Base-by-base conservation (phyloP, 1,140 invertebrate species). In the Whitmania pigra region DNA sequence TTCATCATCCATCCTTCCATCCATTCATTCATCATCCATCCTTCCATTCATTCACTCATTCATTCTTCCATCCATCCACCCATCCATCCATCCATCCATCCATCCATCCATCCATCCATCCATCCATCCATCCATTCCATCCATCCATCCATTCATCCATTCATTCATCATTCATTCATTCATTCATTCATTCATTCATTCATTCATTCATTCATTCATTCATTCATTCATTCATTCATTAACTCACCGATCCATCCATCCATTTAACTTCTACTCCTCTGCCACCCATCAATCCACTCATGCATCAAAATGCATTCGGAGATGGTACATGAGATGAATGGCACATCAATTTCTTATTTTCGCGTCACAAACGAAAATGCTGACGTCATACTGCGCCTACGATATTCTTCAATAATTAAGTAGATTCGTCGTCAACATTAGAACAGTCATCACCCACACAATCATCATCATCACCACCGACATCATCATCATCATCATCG, bases 401-500 rank as follows among this genome's bases (percentile, higher is more conserved):
- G 40, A 6, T 43, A 6, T 43, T 43, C 40, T 43, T 43, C 40
- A 5, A 43, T 43, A 43, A 43, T 43, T 43, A 43, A 43, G 40
- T 43, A 43, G 40, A 43, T 60, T 63, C 29, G 57, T 68, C 40
- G 22, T 36, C n/a, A 9, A 9, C 67, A 5, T 25, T 9, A 31
- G 5, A 5, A 31, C 22, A 4, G 7, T 36, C 22, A 36, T 68
- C 22, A 36, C 27, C n/a, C n/a, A n/a, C 67, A 25, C 36, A 6
- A 68, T 68, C 67, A 68, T 68, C 67, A 68, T 68, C 67, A 31
- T 68, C 36, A 68, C 36, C 67, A 40, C 25, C 67, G 36, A 2
- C 67, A 68, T 68, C 67, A 68, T 68, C 67, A 68, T 68, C 67
- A 68, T 68, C 67, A 68, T 31, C 36, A 68, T 68, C 67, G 36